A percentile compares a stretch with the other conserved stretches of the same genome.
phyloP scores from a whole-genome alignment of 2,888 invertebrate species.

The Epistrophella euchroma region DNA sequence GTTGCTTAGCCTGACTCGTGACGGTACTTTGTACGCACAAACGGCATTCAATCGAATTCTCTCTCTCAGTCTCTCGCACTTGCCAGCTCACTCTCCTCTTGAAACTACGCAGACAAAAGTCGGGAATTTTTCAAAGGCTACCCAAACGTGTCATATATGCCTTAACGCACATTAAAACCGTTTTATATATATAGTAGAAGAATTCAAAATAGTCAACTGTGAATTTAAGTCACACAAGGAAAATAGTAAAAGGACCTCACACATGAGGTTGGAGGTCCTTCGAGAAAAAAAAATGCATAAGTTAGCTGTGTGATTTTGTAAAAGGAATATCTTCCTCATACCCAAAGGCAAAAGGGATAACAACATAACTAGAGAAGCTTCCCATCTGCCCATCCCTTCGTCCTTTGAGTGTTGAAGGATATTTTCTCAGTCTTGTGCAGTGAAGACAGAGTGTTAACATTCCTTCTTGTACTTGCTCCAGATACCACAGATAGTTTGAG shows the following conservation, averaged over 20 bases:
- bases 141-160: slow-evolving; percentile 7
- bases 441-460: slow-evolving; percentile 50
- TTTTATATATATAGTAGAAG: slow-evolving; percentile 11
- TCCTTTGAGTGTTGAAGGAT: slow-evolving; percentile 45
- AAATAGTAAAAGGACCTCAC: slow-evolving; percentile 22
- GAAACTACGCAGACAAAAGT: slow-evolving; percentile 34
- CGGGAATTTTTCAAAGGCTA: slow-evolving; percentile 38
- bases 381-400: background rate
- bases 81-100: background rate
- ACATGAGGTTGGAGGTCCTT: slow-evolving; percentile 21
- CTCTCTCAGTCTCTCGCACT: slow-evolving; percentile 24
- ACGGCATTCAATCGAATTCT: slow-evolving; percentile 23
- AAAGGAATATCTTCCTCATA: slow-evolving; percentile 15
- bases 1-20: slow-evolving; percentile 81
- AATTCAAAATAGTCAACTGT: slow-evolving; percentile 28
- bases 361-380: slow-evolving; percentile 28
- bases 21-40: slow-evolving; percentile 78
- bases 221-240: background rate
- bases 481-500: slow-evolving; percentile 50
- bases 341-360: slow-evolving; percentile 34
- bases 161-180: slow-evolving; percentile 4
- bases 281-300: background rate
- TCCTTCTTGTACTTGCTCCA: slow-evolving; percentile 55
- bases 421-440: slow-evolving; percentile 7
- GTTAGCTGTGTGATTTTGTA: slow-evolving; percentile 9